Conservation (phyloP, 2,113 vertebrate genomes). For the Toxotes chatareus region DNA sequence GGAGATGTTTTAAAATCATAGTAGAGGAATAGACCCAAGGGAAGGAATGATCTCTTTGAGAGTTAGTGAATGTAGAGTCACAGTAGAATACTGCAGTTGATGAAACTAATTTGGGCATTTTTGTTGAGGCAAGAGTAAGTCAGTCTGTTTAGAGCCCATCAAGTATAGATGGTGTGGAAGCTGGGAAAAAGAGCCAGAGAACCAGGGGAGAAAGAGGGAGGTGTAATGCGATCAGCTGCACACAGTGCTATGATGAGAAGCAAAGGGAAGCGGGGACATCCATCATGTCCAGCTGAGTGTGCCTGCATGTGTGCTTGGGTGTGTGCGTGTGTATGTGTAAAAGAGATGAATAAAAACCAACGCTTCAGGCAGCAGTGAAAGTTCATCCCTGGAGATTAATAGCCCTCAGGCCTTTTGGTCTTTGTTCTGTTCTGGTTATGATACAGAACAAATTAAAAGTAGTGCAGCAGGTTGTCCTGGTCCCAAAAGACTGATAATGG, state of each 20-base stretch:
- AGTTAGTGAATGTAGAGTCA: conserved; percentile 29
- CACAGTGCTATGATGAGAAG: conserved; percentile 67
- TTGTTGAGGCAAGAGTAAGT: conserved; percentile 47
- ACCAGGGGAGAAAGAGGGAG: conserved; percentile 26
- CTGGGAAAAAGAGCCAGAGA: conserved; percentile 21
- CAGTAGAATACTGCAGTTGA: conserved; percentile 46
- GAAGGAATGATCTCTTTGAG: conserved; percentile 30
- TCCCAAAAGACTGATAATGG: conserved; percentile 36
- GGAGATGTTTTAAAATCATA: conserved; percentile 28
- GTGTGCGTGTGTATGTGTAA: conserved; percentile 3
- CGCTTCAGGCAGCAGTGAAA: conserved; percentile 60
- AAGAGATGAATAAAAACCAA: conserved; percentile 33
- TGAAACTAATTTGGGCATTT: conserved; percentile 58
- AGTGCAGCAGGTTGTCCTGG: conserved; percentile 43
- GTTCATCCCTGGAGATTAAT: conserved; percentile 79
- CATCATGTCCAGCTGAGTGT: conserved; percentile 71
- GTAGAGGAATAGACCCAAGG: conserved; percentile 21
- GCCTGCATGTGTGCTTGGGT: conserved; percentile 10
- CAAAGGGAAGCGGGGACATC: conserved; percentile 60
- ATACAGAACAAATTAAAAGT: conserved; percentile 81
- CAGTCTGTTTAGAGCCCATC: conserved; percentile 42
- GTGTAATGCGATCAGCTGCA: conserved; percentile 61
- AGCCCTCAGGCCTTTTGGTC: conserved; percentile 51
- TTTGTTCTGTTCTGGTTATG: conserved; percentile 67
- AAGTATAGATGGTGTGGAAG: conserved; percentile 27